phyloP scores from a whole-genome alignment of 2,113 vertebrate genomes.

The Scophthalmus maximus region DNA sequence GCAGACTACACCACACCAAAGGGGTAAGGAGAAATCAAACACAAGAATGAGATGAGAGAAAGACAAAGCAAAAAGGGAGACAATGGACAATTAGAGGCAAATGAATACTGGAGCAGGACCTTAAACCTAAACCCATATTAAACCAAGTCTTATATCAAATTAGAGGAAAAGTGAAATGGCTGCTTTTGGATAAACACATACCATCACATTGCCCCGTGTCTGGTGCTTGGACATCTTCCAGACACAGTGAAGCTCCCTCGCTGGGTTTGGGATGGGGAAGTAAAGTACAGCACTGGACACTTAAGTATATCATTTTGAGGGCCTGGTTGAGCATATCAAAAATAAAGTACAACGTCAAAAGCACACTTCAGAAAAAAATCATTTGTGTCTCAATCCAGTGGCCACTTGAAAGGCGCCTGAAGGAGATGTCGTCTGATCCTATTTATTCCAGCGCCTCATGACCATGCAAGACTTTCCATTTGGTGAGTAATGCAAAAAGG shows the following conservation, averaged over 20 bases:
- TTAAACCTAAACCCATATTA: constrained; percentile 12
- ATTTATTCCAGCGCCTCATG: constrained; percentile 44
- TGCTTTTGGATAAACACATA: constrained; percentile 71
- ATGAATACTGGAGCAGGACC: constrained; percentile 32
- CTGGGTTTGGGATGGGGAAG: constrained; percentile 38
- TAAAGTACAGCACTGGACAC: constrained; percentile 47
- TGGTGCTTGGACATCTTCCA: constrained; percentile 70
- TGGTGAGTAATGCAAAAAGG: constrained; percentile 51
- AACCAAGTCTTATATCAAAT: constrained; percentile 57
- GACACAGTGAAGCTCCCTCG: constrained; percentile 54
- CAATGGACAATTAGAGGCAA: constrained; percentile 39
- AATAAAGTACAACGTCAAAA: constrained; percentile 62
- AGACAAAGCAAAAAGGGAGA: not conserved
- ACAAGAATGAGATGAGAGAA: not conserved
- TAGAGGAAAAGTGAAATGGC: constrained; percentile 50
- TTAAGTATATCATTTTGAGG: constrained; percentile 61
- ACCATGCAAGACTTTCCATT: constrained; percentile 51
- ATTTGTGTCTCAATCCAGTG: constrained; percentile 39
- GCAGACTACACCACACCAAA: constrained; percentile 38
- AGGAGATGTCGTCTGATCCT: constrained; percentile 24
- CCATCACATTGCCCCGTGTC: constrained; percentile 61
- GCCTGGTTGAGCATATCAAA: constrained; percentile 53
- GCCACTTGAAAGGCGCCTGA: constrained; percentile 44
- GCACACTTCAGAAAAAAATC: constrained; percentile 44
- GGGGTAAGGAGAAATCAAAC: constrained; percentile 33